A percentile compares a stretch with the other conserved stretches of the same genome.
phyloP scores from a whole-genome alignment of 2,113 vertebrate genomes.

The Muntiacus muntjak region DNA sequence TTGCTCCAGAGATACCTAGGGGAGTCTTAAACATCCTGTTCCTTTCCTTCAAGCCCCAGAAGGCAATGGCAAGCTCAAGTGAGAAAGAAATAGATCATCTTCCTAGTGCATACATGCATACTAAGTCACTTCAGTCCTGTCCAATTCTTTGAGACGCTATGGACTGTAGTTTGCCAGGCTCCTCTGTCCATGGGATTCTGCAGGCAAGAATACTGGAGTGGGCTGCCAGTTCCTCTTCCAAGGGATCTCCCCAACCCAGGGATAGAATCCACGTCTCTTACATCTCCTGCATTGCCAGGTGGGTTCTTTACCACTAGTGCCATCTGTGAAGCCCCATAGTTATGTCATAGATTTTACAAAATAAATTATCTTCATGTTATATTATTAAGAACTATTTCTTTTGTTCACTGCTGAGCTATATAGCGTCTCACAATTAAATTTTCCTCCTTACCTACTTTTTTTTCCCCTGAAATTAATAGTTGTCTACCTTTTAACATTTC shows the following conservation, averaged over 20 bases:
- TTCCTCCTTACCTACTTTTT: not conserved
- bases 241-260: not conserved
- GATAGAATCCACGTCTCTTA: not conserved
- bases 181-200: not conserved
- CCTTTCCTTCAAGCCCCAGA: not conserved
- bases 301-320: not conserved
- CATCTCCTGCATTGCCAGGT: not conserved
- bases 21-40: not conserved
- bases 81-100: not conserved
- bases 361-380: not conserved
- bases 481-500: not conserved
- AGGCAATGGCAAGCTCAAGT: not conserved
- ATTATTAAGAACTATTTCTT: not conserved
- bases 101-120: not conserved
- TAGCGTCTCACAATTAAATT: not conserved
- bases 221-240: not conserved
- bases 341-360: not conserved
- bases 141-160: not conserved
- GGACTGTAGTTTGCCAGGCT: not conserved
- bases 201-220: not conserved
- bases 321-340: not conserved
- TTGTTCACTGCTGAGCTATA: not conserved
- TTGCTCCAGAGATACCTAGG: not conserved
- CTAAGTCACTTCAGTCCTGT: not conserved
- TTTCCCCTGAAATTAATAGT: not conserved